phyloP scores from a whole-genome alignment of 2,888 invertebrate species.

The Tipula unca region DNA sequence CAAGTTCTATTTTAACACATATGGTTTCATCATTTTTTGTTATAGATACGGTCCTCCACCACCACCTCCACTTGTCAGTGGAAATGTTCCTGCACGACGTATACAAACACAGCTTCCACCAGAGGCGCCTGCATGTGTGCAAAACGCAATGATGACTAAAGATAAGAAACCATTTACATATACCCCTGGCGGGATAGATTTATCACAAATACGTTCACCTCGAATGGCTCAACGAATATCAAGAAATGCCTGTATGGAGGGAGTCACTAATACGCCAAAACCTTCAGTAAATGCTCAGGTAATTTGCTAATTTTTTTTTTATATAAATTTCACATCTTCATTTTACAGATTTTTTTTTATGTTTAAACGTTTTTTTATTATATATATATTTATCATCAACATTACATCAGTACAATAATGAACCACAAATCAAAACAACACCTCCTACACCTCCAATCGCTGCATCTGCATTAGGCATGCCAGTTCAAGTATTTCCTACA shows the following conservation, averaged over 20 bases:
- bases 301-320: not conserved
- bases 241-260: conserved; percentile 62
- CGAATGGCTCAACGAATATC: conserved; percentile 72
- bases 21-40: conserved; percentile 15
- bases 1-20: not conserved
- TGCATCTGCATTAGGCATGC: conserved; percentile 54
- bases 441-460: conserved; percentile 56
- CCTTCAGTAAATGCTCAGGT: conserved; percentile 43
- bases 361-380: not conserved
- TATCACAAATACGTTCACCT: conserved; percentile 83
- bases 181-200: conserved; percentile 84
- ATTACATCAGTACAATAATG: conserved; percentile 27
- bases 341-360: conserved; percentile 24
- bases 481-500: conserved; percentile 53
- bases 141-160: conserved; percentile 91
- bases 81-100: conserved; percentile 30
- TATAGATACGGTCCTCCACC: conserved; percentile 42
- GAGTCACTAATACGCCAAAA: conserved; percentile 52
- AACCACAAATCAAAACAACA: conserved; percentile 37
- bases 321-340: conserved; percentile 29
- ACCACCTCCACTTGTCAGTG: conserved; percentile 32
- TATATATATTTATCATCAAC: not conserved
- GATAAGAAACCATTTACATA: conserved; percentile 97
- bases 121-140: conserved; percentile 82
- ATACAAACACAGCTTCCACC: conserved; percentile 31